Conservation (phyloP, 2,888 invertebrate genomes). For the Clusia tigrina region DNA sequence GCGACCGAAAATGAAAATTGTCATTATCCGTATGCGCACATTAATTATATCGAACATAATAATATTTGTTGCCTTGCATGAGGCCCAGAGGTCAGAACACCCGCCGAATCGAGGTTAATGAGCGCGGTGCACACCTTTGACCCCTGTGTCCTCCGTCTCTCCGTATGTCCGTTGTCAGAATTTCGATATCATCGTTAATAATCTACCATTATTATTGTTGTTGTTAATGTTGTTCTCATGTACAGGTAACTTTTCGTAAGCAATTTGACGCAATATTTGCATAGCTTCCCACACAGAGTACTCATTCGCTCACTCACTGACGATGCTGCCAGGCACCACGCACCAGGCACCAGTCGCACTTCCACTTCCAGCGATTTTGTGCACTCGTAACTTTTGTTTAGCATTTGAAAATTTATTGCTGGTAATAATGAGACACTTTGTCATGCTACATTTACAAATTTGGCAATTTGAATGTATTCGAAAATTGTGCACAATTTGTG, state of each 20-base stretch:
- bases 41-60: neutral
- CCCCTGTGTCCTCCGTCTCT: conserved; percentile 24
- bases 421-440: conserved; percentile 19
- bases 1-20: conserved; percentile 7
- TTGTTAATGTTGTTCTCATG: neutral
- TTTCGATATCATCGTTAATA: conserved; percentile 13
- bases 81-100: conserved; percentile 47
- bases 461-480: conserved; percentile 6
- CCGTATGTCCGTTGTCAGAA: neutral
- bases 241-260: conserved; percentile 8
- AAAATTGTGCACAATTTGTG: neutral
- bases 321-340: too few relatives aligned
- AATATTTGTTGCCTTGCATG: neutral
- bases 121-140: conserved; percentile 39
- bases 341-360: neutral
- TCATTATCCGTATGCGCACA: neutral
- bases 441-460: conserved; percentile 22
- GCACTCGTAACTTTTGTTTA: neutral
- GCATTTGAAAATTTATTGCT: conserved; percentile 14
- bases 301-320: too few relatives aligned
- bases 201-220: neutral
- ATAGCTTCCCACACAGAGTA: too few relatives aligned
- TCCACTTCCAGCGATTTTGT: neutral
- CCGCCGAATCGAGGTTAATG: conserved; percentile 44
- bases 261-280: conserved; percentile 32